Percentiles rank a stretch among this genome's conserved stretches.
Conservation (phyloP, 2,888 invertebrate genomes). For the Pyrgus malvae region DNA sequence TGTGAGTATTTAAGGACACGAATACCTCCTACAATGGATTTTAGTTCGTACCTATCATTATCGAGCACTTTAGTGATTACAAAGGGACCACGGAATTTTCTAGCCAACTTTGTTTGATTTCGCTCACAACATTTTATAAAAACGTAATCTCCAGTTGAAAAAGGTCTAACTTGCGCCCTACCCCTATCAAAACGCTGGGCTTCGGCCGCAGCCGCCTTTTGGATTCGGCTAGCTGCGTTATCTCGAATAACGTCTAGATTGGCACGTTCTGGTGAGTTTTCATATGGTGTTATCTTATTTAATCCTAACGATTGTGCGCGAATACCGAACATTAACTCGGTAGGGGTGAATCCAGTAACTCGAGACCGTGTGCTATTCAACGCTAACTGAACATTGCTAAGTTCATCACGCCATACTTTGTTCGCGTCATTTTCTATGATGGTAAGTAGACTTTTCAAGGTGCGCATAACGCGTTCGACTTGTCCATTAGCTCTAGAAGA, state of each 20-base stretch:
- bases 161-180: no score
- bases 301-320: no score
- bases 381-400: constrained; percentile 30
- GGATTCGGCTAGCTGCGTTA: no score
- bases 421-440: constrained; percentile 14
- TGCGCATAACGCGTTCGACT: constrained; percentile 6
- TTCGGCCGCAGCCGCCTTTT: no score
- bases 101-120: not conserved
- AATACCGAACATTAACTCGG: constrained; percentile 35
- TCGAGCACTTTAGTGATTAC: not conserved
- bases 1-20: not conserved
- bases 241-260: no score
- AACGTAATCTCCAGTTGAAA: no score
- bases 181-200: no score
- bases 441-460: constrained; percentile 29
- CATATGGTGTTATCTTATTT: no score
- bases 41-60: not conserved
- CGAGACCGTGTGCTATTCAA: constrained; percentile 30
- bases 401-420: constrained; percentile 27
- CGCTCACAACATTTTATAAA: constrained; percentile 17
- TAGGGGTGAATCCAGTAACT: constrained; percentile 29
- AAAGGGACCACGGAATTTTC: not conserved
- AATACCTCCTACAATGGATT: not conserved
- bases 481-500: not conserved
- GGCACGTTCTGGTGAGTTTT: no score